Evolutionary conservation across 2,888 invertebrate genomes (phyloP), one percentile per base, ranked within the genome.

Genomic region (Callosobruchus maculatus): DNA sequence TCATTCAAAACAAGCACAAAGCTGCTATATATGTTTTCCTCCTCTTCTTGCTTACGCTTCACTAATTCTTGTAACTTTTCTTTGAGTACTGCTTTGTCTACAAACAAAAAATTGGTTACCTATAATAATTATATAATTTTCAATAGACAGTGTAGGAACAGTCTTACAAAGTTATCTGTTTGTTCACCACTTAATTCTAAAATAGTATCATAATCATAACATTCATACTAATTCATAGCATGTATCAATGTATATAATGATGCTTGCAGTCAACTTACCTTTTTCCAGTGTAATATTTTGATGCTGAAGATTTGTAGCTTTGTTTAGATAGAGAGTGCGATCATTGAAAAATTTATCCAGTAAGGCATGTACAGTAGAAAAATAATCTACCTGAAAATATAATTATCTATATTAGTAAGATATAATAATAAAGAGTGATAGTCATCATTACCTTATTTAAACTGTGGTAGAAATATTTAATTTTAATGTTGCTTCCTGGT

Each of bases 1-100:
- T 85, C 86, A 79, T 86, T 86, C 77, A 87, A 76, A 49, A 85
- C 70, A 71, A 82, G 76, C 26, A 84, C 74, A 80, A 86, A 86
- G 31, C 81, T 82, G 71, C 82, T 83, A 20, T 82, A 83, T 73
- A 85, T 79, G 74, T 82, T 78, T 71, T 81, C 74, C 72, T 86
- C 85, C 70, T 82, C 80, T 20, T 70, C n/a, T 71, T 79, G 74
- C 74, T 81, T 83, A 73, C 79, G 77, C 30, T 78, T 75, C 20
- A 82, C 70, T 68, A 83, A 78, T 72, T 82, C 82, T 70, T 79
- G 74, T 22, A 84, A 70, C 76, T 82, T 81, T 21, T 49, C 68
- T 73, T 80, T 76, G 68, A 79, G 77, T 21, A 73, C 73, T 20
- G 70, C 31, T 31, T 78, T 78, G 30, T 69, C 82, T 82, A 73